These are phyloP conservation scores for Cephalophus harveyi DNA, from an alignment of 2,113 vertebrate species.

Conservation along the genomic window DNA sequence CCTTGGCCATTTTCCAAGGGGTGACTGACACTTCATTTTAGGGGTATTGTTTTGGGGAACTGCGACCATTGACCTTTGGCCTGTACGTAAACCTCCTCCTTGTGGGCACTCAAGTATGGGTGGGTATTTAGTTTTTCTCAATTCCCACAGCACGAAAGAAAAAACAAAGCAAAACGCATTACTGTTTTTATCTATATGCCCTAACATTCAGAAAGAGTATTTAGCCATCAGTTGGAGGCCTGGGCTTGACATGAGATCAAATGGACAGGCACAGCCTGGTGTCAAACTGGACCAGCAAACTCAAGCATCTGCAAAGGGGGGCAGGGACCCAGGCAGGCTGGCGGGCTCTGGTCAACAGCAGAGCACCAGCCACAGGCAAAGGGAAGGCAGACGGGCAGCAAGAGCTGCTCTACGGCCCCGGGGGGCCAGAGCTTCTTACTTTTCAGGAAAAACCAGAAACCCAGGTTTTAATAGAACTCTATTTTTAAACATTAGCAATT, in stretches of 20 bases:
- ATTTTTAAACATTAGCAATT: background rate
- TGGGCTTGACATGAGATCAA: background rate
- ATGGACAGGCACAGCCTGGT: background rate
- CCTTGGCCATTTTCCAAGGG: background rate
- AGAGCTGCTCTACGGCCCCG: background rate
- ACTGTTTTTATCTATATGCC: background rate
- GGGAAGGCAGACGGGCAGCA: background rate
- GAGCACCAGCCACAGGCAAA: background rate
- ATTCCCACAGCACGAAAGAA: background rate
- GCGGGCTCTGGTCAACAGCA: background rate
- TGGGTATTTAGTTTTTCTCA: background rate
- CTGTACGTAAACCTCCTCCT: background rate
- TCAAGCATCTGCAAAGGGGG: background rate
- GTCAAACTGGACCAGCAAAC: background rate
- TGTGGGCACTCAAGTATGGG: background rate
- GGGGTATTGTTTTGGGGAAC: background rate
- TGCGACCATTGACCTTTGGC: background rate
- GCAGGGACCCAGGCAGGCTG: background rate
- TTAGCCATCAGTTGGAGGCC: background rate
- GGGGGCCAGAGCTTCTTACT: background rate
- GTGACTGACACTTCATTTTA: background rate
- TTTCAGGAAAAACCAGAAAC: background rate
- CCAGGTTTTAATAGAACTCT: background rate
- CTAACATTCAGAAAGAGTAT: background rate
- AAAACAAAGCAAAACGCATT: background rate